Conservation (phyloP, 2,113 vertebrate genomes). For the Bubo blakistoni region DNA sequence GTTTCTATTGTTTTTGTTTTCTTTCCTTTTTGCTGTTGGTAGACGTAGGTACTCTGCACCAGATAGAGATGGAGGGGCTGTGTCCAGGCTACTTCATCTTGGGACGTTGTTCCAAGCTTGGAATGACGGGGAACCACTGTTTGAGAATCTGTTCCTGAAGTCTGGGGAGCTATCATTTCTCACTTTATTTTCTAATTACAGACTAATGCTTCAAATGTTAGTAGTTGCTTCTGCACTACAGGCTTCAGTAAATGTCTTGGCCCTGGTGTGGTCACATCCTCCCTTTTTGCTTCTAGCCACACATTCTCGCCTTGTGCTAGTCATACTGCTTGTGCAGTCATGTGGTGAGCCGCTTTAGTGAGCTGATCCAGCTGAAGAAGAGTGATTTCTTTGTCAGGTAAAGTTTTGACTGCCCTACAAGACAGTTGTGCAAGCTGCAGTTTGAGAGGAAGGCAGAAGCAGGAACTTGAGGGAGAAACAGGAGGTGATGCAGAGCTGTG, state of each 20-base stretch:
- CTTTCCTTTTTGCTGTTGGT: background rate
- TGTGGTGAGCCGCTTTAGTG: background rate
- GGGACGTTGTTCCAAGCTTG: background rate
- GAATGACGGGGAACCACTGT: background rate
- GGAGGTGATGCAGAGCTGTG: background rate
- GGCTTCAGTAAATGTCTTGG: background rate
- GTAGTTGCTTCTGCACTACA: background rate
- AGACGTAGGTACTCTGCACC: background rate
- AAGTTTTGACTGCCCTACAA: background rate
- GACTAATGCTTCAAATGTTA: background rate
- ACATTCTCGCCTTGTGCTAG: background rate
- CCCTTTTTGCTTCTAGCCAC: background rate
- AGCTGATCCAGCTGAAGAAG: background rate
- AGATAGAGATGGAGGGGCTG: background rate
- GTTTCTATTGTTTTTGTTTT: constrained; percentile 12
- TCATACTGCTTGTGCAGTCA: background rate
- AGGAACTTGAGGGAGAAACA: background rate
- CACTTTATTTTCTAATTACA: background rate
- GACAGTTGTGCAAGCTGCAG: background rate
- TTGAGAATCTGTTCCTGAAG: background rate
- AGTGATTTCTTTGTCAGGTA: background rate
- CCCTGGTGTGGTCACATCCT: background rate
- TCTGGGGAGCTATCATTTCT: background rate
- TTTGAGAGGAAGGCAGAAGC: background rate
- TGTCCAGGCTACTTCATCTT: background rate